Base-by-base conservation (phyloP, 1,140 invertebrate species). In the Sesamia nonagrioides region DNA sequence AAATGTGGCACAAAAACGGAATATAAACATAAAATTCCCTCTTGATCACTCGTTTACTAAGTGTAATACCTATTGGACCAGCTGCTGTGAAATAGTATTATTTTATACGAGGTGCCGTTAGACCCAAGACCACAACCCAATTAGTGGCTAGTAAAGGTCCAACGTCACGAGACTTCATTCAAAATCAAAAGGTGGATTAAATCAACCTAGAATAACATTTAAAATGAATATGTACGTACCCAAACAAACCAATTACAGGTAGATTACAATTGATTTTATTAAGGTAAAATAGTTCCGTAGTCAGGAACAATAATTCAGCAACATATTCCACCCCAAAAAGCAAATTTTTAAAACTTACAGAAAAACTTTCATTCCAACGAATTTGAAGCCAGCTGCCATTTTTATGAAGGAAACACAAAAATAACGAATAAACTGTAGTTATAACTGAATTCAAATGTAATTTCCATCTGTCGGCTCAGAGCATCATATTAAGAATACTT, bases 401-500 rank as follows among this genome's bases (percentile, higher is more conserved):
- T 75, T 75, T 61, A 75, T 63, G 73, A 75, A 63, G 42, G 73
- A 75, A 75, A 58, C 58, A 75, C 60, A 75, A 61, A 61, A 56
- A 73, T 60, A n/a, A 61, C 21, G 56, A 75, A 75, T 61, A 75
- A 75, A 75, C 58, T 75, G 73, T 75, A 61, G 73, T 61, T 75
- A 75, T 75, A 75, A 75, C 56, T 75, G 73, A 75, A 75, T 75
- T 75, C 73, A 75, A 63, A 75, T 17, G 73, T 75, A 75, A 75
- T 75, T 75, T 75, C 37, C 40, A 75, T 61, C 58, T 75, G 56
- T 75, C 56, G 27, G 58, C 56, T 75, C 73, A 75, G 37, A 75
- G 21, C 37, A 37, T 75, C 61, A 75, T 75, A 50, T 75, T n/a
- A n/a, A n/a, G 42, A 75, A 75, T 61, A 75, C 73, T 75, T 75